Evolutionary conservation across 1,140 invertebrate species (phyloP).

Genomic region (Hylaeus anthracinus): DNA sequence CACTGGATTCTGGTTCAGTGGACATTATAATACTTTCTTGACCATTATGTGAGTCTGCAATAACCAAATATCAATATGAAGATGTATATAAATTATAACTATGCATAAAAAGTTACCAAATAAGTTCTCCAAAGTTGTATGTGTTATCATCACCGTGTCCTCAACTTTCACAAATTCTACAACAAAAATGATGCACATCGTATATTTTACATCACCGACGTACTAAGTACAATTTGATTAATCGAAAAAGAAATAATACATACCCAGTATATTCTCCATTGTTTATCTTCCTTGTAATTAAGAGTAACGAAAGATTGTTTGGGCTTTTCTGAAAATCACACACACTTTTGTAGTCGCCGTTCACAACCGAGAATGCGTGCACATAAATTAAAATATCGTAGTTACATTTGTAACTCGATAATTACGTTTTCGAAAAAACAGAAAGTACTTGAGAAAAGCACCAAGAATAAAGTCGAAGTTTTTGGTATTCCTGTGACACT

Average conservation of each 20-base stretch:
- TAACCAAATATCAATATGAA: not conserved
- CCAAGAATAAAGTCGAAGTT: not conserved
- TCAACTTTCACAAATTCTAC: conserved; percentile 68
- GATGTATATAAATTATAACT: not conserved
- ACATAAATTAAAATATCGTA: not conserved
- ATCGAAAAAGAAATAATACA: conserved; percentile 4
- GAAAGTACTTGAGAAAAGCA: not conserved
- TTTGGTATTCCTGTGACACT: not conserved
- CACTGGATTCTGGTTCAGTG: conserved; percentile 1
- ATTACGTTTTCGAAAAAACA: not conserved
- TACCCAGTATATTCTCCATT: conserved; percentile 53
- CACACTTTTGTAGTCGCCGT: not conserved
- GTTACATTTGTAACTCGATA: not conserved
- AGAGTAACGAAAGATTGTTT: not conserved
- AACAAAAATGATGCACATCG: conserved; percentile 43
- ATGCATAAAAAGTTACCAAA: conserved; percentile 52
- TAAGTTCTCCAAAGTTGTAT: conserved; percentile 44
- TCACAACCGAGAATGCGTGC: not conserved
- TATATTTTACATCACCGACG: not conserved
- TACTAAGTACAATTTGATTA: not conserved
- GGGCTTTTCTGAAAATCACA: not conserved
- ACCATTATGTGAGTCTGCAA: conserved; percentile 37
- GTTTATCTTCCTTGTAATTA: not conserved
- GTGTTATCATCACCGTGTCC: conserved; percentile 38
- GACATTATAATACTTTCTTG: conserved; percentile 40